A percentile compares a stretch with the other conserved stretches of the same genome.
Evolutionary conservation across 1,140 invertebrate genomes (phyloP).

Genomic region (Zaprionus kolodkinae): DNA sequence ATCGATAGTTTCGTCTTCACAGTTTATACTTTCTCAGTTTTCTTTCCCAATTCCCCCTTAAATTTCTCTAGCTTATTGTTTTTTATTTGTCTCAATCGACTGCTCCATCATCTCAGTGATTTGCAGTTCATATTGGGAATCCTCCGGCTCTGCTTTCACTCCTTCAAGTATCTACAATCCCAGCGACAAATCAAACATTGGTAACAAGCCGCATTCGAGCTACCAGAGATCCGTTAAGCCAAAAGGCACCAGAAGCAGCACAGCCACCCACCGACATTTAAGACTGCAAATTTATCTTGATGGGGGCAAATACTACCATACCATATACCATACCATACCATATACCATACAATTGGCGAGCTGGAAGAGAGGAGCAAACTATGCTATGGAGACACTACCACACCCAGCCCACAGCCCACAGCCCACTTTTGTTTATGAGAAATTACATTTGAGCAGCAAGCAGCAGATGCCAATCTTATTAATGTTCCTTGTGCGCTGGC

Average conservation of each 20-base stretch:
- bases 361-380: constrained; percentile 5
- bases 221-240: constrained; percentile 56
- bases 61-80: no score
- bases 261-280: constrained; percentile 47
- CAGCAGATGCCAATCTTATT: constrained; percentile 82
- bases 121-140: not conserved
- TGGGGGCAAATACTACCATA: constrained; percentile 52
- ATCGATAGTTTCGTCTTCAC: no score
- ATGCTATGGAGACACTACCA: constrained; percentile 30
- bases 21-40: no score
- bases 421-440: constrained; percentile 80
- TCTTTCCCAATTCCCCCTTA: no score
- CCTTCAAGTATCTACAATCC: not conserved
- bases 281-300: constrained; percentile 63
- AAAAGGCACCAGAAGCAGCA: constrained; percentile 28
- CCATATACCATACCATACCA: no score
- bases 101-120: not conserved
- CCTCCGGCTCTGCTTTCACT: constrained; percentile 22
- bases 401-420: constrained; percentile 70
- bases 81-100: not conserved
- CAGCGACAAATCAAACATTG: constrained; percentile 24
- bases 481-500: constrained; percentile 53
- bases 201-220: constrained; percentile 55
- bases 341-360: constrained; percentile 38
- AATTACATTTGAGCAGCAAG: constrained; percentile 81